Conservation (phyloP, 2,797 vertebrate species). For the Masticophis lateralis region DNA sequence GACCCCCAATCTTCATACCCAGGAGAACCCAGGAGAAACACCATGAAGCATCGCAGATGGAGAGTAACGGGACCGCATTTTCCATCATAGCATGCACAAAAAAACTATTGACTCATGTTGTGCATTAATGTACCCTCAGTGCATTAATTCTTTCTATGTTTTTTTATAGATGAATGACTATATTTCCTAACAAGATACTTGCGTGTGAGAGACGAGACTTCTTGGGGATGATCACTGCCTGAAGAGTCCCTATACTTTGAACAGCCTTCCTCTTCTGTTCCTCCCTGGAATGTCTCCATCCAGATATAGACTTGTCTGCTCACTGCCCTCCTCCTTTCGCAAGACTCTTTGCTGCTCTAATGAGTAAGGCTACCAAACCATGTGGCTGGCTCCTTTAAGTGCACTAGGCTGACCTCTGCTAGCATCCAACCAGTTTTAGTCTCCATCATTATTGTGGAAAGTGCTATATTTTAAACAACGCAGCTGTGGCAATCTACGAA, state of each 20-base stretch:
- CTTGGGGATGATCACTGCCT: slow-evolving; percentile 34
- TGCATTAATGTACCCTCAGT: background rate
- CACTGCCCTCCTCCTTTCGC: slow-evolving; percentile 27
- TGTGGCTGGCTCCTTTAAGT: slow-evolving; percentile 41
- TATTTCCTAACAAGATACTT: background rate
- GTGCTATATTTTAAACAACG: slow-evolving; percentile 45
- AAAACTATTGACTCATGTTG: background rate
- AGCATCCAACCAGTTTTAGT: slow-evolving; percentile 31
- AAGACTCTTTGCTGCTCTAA: slow-evolving; percentile 37
- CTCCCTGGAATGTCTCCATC: slow-evolving; percentile 10
- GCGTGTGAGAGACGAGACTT: slow-evolving; percentile 29
- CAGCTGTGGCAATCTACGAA: slow-evolving; percentile 45
- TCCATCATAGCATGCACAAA: background rate
- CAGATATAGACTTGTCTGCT: background rate
- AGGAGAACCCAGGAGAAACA: background rate
- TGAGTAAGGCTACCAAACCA: slow-evolving; percentile 36
- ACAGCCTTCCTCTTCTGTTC: background rate
- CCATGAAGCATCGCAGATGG: background rate
- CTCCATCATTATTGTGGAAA: slow-evolving; percentile 39
- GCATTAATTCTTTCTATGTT: background rate
- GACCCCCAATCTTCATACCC: background rate
- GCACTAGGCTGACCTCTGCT: slow-evolving; percentile 47
- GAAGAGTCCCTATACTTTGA: slow-evolving; percentile 12
- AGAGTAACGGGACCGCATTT: background rate
- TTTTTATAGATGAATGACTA: background rate